Evolutionary conservation across 1,140 invertebrate genomes (phyloP).

Genomic region (Lerema accius): DNA sequence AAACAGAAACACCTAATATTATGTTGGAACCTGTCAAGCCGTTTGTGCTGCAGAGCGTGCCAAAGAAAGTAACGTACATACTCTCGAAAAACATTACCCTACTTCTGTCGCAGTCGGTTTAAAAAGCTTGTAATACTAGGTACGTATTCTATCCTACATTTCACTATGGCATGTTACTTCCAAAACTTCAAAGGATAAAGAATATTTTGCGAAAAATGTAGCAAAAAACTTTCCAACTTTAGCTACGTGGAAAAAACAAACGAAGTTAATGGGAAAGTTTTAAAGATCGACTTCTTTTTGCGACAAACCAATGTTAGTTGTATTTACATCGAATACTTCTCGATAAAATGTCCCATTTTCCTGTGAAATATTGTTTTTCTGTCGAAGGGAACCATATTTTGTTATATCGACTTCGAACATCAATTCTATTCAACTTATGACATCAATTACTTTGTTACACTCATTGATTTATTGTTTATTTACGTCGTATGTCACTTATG

Average conservation of each 20-base stretch:
- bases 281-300: conserved; percentile 61
- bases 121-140: no score
- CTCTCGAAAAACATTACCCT: no score
- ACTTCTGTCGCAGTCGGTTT: no score
- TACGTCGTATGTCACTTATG: neutral
- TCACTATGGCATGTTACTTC: neutral
- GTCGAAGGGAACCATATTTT: conserved; percentile 51
- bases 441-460: neutral
- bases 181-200: conserved; percentile 17
- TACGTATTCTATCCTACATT: no score
- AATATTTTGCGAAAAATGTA: conserved; percentile 18
- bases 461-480: neutral
- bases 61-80: no score
- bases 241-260: conserved; percentile 34
- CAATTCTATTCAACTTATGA: conserved; percentile 30
- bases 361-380: conserved; percentile 69
- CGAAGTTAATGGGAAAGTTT: conserved; percentile 57
- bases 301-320: conserved; percentile 59
- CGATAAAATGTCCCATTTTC: conserved; percentile 73
- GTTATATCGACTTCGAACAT: conserved; percentile 55
- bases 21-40: no score
- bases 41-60: no score
- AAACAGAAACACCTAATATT: no score
- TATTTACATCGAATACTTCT: conserved; percentile 67
- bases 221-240: conserved; percentile 26